Percentiles rank a stretch among this genome's conserved stretches.
Evolutionary conservation across 2,113 vertebrate genomes (phyloP).

Genomic region (Montifringilla adamsi): DNA sequence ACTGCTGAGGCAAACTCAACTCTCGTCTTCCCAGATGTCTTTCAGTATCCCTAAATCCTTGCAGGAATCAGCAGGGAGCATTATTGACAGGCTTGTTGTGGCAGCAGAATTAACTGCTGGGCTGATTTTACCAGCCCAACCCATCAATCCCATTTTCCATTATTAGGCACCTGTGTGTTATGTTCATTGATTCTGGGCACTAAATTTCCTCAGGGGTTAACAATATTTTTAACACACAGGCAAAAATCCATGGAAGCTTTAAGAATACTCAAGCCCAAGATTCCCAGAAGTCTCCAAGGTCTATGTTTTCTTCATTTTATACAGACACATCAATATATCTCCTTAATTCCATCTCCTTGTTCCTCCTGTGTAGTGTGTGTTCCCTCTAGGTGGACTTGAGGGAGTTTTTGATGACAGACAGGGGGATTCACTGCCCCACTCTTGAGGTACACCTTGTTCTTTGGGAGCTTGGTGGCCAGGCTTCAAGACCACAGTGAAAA

Average conservation of each 20-base stretch:
- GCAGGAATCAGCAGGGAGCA: constrained; percentile 38
- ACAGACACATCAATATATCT: constrained; percentile 38
- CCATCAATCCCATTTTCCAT: constrained; percentile 55
- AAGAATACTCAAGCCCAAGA: constrained; percentile 46
- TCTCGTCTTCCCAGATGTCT: background rate
- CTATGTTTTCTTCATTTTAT: constrained; percentile 27
- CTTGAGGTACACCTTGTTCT: background rate
- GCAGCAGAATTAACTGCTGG: constrained; percentile 63
- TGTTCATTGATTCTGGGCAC: constrained; percentile 57
- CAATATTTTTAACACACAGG: constrained; percentile 20
- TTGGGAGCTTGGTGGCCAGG: background rate
- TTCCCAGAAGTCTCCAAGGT: constrained; percentile 2
- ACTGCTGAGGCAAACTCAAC: background rate
- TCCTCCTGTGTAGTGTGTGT: background rate
- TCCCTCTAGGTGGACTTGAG: background rate
- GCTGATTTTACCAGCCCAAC: constrained; percentile 56
- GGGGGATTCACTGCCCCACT: background rate
- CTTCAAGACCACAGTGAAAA: background rate
- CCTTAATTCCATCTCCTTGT: constrained; percentile 42
- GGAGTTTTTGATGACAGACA: background rate
- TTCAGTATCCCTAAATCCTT: background rate
- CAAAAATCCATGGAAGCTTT: constrained; percentile 70
- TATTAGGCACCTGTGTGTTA: constrained; percentile 57
- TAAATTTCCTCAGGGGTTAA: constrained; percentile 65
- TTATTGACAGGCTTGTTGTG: constrained; percentile 58